Evolutionary conservation across 2,888 invertebrate genomes (phyloP).

Genomic region (Leptopilina drosophilae): DNA sequence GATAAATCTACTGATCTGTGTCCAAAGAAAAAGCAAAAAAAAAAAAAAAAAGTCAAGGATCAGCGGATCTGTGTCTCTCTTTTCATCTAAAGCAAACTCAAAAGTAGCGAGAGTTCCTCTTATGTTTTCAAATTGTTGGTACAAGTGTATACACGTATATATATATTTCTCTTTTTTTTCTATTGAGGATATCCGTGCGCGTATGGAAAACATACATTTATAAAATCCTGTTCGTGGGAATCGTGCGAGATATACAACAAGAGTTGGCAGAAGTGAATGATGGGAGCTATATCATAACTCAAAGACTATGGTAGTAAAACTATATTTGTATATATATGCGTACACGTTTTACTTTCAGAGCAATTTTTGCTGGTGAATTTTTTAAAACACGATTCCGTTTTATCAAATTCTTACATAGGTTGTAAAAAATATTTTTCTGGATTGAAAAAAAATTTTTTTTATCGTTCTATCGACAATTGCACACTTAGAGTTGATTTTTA

Average conservation of each 20-base stretch:
- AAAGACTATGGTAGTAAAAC: too few species aligned
- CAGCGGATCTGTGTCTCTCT: conserved; percentile 5
- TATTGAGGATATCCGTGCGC: conserved; percentile 34
- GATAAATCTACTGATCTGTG: conserved; percentile 32
- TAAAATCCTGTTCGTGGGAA: conserved; percentile 35
- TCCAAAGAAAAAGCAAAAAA: conserved; percentile 4
- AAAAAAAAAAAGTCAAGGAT: conserved; percentile 7
- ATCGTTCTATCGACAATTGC: too few species aligned
- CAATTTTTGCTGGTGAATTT: neutral
- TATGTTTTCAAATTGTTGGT: neutral
- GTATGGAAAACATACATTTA: conserved; percentile 32
- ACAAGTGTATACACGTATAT: neutral
- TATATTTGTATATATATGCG: neutral
- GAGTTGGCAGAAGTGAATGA: conserved; percentile 21
- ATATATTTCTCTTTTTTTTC: neutral
- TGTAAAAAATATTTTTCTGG: too few species aligned
- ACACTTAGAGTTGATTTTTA: too few species aligned
- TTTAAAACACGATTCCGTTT: too few species aligned
- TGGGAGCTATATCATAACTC: conserved; percentile 27
- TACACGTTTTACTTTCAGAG: neutral
- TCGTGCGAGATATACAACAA: conserved; percentile 1
- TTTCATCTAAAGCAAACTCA: neutral
- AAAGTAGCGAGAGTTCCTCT: conserved; percentile 18
- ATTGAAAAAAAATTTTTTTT: too few species aligned
- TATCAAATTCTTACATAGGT: too few species aligned